Evolutionary conservation across 2,888 invertebrate genomes (phyloP), one percentile per base, ranked within the genome.

Genomic region (Hylaea fasciaria): DNA sequence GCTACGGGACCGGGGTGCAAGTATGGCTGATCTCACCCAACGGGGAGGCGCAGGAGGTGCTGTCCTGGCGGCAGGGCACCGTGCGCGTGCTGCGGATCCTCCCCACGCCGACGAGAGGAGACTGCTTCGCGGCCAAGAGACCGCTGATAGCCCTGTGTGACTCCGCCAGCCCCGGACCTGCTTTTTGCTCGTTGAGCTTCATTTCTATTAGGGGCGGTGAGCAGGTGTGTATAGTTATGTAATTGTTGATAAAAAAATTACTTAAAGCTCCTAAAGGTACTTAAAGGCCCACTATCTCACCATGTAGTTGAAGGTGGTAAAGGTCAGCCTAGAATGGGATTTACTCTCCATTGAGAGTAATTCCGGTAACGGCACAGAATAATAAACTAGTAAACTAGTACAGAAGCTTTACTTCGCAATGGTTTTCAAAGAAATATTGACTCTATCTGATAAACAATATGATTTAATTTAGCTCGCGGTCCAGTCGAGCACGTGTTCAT

Each of bases 21-120:
- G 95, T 97, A 45, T 98, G 97, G 97, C 93, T 96, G 54, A 94
- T 98, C 64, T 95, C 96, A 13, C 96, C 96, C 9, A 96, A 95
- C 73, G 98, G 99, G 17, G 98, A 99, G 83, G 99, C 98, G 1
- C 96, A 96, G 63, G 99, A 99, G 88, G 96, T 99, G 28, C 88
- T 99, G 62, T 98, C 98, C 2, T 97, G 98, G 95, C 94, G 98
- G 52, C 98, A 98, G 86, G 98, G 98, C 53, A 95, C 96, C 66
- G 97, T 98, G 49, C 82, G 95, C 94, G 98, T 73, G 56, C 93
- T 98, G 68, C 95, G 96, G 83, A 93, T 99, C 73, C 93, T 99
- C 80, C 98, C 98, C 9, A 95, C 95, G 58, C 98, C 98, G 66
- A 93, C 94, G 73, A 89, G 91, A 71, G 93, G 93, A 73, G 98